Evolutionary conservation across 2,888 invertebrate species (phyloP).

Genomic region (Malacosoma neustria): DNA sequence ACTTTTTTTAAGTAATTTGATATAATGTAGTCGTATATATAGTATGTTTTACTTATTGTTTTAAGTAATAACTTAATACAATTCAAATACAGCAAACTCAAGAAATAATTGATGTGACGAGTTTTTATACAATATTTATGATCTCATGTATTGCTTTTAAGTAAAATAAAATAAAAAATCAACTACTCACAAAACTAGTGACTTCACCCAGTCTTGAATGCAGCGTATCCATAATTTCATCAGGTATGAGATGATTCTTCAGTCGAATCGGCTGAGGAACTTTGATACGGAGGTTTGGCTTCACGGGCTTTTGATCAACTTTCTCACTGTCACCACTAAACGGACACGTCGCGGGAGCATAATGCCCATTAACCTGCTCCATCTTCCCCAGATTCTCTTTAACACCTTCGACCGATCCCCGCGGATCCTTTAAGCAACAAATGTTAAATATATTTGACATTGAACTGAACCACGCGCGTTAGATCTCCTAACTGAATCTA

Average conservation of each 20-base stretch:
- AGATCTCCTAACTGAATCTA: constrained; percentile 27
- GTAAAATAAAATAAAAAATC: neutral
- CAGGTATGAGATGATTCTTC: constrained; percentile 38
- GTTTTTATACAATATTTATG: neutral
- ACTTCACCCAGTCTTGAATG: constrained; percentile 44
- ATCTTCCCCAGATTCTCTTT: constrained; percentile 25
- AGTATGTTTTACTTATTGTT: too few relatives aligned
- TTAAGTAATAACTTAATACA: too few relatives aligned
- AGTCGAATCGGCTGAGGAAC: constrained; percentile 53
- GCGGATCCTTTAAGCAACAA: constrained; percentile 25
- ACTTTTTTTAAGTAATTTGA: too few relatives aligned
- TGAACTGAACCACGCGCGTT: constrained; percentile 19
- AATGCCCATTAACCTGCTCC: constrained; percentile 38
- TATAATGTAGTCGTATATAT: too few relatives aligned
- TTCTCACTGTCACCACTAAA: constrained; percentile 44
- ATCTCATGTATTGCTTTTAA: neutral
- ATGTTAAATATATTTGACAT: constrained; percentile 32
- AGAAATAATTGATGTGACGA: too few relatives aligned
- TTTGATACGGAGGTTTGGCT: constrained; percentile 47
- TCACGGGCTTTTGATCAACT: constrained; percentile 30
- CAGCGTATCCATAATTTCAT: constrained; percentile 45
- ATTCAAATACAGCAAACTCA: too few relatives aligned
- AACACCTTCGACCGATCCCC: constrained; percentile 11
- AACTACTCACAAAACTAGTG: constrained; percentile 41
- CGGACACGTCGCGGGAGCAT: constrained; percentile 31